Evolutionary conservation across 2,113 vertebrate genomes (phyloP), one percentile per base, ranked within the genome.

Genomic region (Prunella himalayana): DNA sequence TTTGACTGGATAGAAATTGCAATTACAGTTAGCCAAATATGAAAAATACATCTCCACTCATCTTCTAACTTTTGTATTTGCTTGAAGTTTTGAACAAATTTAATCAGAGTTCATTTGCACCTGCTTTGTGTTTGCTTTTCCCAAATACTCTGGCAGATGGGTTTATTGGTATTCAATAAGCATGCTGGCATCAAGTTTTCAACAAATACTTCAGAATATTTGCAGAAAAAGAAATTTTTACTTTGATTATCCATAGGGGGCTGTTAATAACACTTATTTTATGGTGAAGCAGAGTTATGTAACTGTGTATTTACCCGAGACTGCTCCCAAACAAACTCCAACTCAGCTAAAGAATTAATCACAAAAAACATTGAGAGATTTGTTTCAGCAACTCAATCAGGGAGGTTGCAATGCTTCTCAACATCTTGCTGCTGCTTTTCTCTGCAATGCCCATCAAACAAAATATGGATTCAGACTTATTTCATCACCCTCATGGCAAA

Each of bases 111-210:
- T 82, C 84, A 82, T 92, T 92, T 96, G 72, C 65, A 94, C 61
- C 86, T 90, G 86, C 78, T 88, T 90, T 77, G 51, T 91, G 76
- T 95, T 97, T 97, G 76, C 72, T 60, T 94, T 79, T 66, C 47
- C 53, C 86, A 88, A 94, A 63, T 92, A 65, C 60, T 91, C 63
- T 50, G 66, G 69, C 77, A 87, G 92, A 93, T 68, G 86, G 88
- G 57, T 71, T 89, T 39, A 64, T 72, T 69, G 78, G 66, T 75
- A 75, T 75, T 83, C 56, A 53, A 33, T 51, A 70, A 90, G 64
- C n/a, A 41, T 61, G 25, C 56, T 59, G 69, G 63, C 66, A 85
- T 47, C 64, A 76, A 50, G 39, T 50, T 86, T 91, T 86, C 64
- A 90, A 92, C 53, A 94, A 85, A 76, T 87, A 69, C 49, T 57